Percentiles rank a stretch among this genome's conserved stretches.
Evolutionary conservation across 2,113 vertebrate species (phyloP).

Genomic region (Ceyx cyanopectus): DNA sequence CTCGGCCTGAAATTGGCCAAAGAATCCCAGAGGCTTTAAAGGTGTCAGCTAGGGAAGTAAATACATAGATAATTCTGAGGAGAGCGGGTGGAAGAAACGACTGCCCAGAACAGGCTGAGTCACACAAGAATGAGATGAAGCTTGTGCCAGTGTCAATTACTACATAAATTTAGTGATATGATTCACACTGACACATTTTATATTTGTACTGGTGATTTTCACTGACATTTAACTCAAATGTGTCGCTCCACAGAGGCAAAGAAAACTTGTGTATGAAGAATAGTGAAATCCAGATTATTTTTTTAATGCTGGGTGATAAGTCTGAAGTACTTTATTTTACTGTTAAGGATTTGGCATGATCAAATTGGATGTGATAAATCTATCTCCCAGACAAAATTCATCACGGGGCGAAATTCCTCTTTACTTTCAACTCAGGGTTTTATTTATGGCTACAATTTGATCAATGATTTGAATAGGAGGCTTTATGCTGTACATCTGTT

Average conservation of each 20-base stretch:
- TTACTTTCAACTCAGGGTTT: conserved; percentile 23
- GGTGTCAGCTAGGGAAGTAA: not conserved
- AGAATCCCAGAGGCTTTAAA: conserved; percentile 10
- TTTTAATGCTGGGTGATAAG: conserved; percentile 37
- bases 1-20: not conserved
- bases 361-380: conserved; percentile 32
- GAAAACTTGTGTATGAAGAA: conserved; percentile 26
- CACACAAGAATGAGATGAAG: not conserved
- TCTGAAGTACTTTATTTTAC: conserved; percentile 56
- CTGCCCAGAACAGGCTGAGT: conserved; percentile 37
- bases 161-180: conserved; percentile 50
- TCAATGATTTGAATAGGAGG: conserved; percentile 23
- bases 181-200: conserved; percentile 55
- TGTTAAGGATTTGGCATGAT: conserved; percentile 29
- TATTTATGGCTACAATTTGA: conserved; percentile 45
- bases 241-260: not conserved
- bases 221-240: conserved; percentile 51
- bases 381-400: conserved; percentile 20
- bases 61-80: not conserved
- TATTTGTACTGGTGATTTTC: conserved; percentile 50
- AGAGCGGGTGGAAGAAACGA: conserved; percentile 5
- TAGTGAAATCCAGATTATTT: conserved; percentile 57
- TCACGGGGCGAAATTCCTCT: conserved; percentile 11
- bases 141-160: conserved; percentile 48
- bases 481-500: not conserved